Evolutionary conservation across 2,888 invertebrate genomes (phyloP).

Genomic region (Poecilobothrus nobilitatus): DNA sequence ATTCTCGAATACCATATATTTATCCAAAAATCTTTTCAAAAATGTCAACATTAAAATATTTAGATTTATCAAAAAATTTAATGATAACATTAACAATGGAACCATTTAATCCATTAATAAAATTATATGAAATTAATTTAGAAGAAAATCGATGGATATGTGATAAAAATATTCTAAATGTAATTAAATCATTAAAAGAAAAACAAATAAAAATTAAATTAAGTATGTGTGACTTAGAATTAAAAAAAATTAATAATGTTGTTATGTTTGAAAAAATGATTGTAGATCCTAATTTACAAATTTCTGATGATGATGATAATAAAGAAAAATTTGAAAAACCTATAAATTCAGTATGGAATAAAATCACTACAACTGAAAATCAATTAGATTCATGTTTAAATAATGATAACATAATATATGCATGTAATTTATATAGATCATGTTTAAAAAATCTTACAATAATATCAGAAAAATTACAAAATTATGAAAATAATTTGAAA

Average conservation of each 20-base stretch:
- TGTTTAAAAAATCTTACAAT: conserved; percentile 10
- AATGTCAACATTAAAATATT: conserved; percentile 48
- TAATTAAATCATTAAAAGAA: conserved; percentile 29
- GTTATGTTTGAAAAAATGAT: conserved; percentile 35
- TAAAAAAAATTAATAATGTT: not conserved
- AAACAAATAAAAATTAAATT: conserved; percentile 29
- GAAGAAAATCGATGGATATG: conserved; percentile 53
- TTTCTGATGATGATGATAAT: not conserved
- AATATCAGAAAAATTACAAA: not conserved
- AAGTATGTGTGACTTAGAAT: conserved; percentile 28
- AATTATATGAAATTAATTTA: conserved; percentile 48
- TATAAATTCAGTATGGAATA: conserved; percentile 18
- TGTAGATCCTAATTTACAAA: conserved; percentile 13
- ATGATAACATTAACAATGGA: conserved; percentile 48
- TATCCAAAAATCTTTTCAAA: conserved; percentile 47
- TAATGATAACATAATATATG: not conserved
- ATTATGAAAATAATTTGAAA: not conserved
- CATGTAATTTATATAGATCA: conserved; percentile 13
- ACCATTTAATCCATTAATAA: conserved; percentile 45
- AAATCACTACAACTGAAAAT: not conserved
- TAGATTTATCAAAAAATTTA: conserved; percentile 56
- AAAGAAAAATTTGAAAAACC: not conserved
- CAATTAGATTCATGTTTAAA: not conserved
- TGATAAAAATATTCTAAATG: conserved; percentile 37
- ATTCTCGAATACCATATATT: conserved; percentile 51